These are phyloP conservation scores for Gobionotothen gibberifrons DNA, from an alignment of 2,797 vertebrate species.

Conservation along the genomic window DNA sequence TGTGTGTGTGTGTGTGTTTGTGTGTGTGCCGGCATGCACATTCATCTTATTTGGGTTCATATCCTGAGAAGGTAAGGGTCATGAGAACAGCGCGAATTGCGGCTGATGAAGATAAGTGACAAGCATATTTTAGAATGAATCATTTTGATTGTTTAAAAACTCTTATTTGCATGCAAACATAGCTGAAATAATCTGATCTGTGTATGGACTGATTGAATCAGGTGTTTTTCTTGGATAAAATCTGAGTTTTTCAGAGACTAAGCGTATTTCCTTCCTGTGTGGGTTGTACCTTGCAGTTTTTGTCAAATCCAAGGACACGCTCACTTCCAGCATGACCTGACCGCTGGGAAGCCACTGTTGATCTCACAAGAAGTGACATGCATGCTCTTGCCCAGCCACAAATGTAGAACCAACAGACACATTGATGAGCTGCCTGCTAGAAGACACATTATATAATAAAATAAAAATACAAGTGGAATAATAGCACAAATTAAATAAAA, in stretches of 20 bases:
- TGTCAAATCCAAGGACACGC: constrained; percentile 62
- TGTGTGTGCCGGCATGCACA: constrained; percentile 4
- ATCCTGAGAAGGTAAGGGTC: constrained; percentile 69
- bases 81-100: constrained; percentile 64
- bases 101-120: constrained; percentile 25
- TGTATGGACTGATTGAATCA: constrained; percentile 15
- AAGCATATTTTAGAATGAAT: constrained; percentile 4
- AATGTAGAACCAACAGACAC: constrained; percentile 4
- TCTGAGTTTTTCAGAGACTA: constrained; percentile 37
- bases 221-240: constrained; percentile 39
- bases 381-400: constrained; percentile 4
- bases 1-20: constrained; percentile 9
- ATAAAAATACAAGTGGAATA: constrained; percentile 3
- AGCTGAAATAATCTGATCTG: constrained; percentile 11
- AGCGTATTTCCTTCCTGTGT: constrained; percentile 38
- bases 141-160: constrained; percentile 24
- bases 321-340: constrained; percentile 49
- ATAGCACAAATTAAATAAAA: background rate
- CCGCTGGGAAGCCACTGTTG: constrained; percentile 37
- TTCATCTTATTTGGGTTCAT: constrained; percentile 60
- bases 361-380: constrained; percentile 43
- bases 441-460: constrained; percentile 5
- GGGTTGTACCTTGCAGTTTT: constrained; percentile 51
- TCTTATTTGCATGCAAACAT: constrained; percentile 10
- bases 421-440: background rate